Percentiles rank a stretch among this genome's conserved stretches.
Conservation (phyloP, 2,113 vertebrate species). For the Scortum barcoo region DNA sequence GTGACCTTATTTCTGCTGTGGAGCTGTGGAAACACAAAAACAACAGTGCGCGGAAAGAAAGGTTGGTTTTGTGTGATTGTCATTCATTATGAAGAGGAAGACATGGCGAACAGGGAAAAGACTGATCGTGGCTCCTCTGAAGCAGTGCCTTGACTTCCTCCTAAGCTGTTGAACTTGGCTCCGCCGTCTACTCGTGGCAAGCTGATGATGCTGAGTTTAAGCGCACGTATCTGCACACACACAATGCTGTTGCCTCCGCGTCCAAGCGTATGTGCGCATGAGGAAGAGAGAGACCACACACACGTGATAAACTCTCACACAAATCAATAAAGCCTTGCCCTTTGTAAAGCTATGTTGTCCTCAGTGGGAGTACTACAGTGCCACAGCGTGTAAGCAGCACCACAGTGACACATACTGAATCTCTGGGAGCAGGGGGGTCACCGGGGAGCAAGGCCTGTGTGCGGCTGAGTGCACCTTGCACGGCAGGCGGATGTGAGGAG, state of each 20-base stretch:
- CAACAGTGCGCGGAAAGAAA: conserved; percentile 31
- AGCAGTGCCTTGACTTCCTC: conserved; percentile 13
- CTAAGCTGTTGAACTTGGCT: conserved; percentile 27
- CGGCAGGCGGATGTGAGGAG: conserved; percentile 50
- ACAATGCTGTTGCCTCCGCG: background rate
- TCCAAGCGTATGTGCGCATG: background rate
- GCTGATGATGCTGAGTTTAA: background rate
- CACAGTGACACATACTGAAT: conserved; percentile 67
- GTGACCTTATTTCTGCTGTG: conserved; percentile 67
- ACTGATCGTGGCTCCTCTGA: conserved; percentile 21
- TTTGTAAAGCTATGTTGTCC: conserved; percentile 73
- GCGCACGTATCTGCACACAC: background rate
- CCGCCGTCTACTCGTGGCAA: background rate
- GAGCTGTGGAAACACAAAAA: conserved; percentile 69
- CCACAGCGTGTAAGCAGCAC: conserved; percentile 72
- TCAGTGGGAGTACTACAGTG: conserved; percentile 70
- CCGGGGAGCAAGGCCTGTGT: conserved; percentile 63
- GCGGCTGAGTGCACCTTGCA: conserved; percentile 68
- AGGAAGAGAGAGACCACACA: conserved; percentile 19
- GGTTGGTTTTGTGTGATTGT: conserved; percentile 57
- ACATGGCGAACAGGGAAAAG: conserved; percentile 47
- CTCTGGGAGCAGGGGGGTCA: conserved; percentile 72
- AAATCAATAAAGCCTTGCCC: conserved; percentile 80
- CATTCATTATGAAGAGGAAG: conserved; percentile 68
- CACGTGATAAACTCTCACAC: conserved; percentile 77